These are phyloP conservation scores for Agrilus mali DNA, from an alignment of 2,888 invertebrate genomes.

Conservation along the genomic window DNA sequence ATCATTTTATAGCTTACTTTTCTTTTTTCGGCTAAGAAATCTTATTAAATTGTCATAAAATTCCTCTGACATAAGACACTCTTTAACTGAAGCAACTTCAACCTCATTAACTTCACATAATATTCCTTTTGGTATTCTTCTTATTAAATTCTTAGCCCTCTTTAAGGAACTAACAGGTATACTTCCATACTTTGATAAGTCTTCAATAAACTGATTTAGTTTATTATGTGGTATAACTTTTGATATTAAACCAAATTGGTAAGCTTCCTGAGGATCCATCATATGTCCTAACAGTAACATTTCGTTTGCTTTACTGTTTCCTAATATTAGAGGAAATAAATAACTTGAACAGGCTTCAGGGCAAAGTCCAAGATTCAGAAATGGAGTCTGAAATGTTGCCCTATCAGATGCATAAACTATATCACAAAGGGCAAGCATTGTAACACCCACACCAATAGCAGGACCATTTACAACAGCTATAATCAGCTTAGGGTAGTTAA, in stretches of 20 bases:
- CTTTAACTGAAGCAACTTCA: conserved; percentile 54
- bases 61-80: conserved; percentile 54
- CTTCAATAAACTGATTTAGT: conserved; percentile 39
- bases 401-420: conserved; percentile 73
- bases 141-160: conserved; percentile 58
- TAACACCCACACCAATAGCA: conserved; percentile 80
- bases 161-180: conserved; percentile 47
- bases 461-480: conserved; percentile 88
- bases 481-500: conserved; percentile 78
- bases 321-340: conserved; percentile 74
- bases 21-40: conserved; percentile 32
- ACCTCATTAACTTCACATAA: conserved; percentile 52
- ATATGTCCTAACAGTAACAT: conserved; percentile 51
- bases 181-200: conserved; percentile 46
- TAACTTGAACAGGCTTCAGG: conserved; percentile 85
- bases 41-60: conserved; percentile 46
- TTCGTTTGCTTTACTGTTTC: conserved; percentile 55
- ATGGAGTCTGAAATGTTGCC: conserved; percentile 81
- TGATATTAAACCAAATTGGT: conserved; percentile 63
- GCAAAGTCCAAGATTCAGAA: conserved; percentile 67
- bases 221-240: conserved; percentile 56
- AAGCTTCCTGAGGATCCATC: conserved; percentile 69
- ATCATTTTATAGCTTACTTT: conserved; percentile 25
- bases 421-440: conserved; percentile 76
- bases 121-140: conserved; percentile 42